A percentile compares a stretch with the other conserved stretches of the same genome.
phyloP scores from a whole-genome alignment of 2,888 invertebrate species.

The Podabrus alpinus region DNA sequence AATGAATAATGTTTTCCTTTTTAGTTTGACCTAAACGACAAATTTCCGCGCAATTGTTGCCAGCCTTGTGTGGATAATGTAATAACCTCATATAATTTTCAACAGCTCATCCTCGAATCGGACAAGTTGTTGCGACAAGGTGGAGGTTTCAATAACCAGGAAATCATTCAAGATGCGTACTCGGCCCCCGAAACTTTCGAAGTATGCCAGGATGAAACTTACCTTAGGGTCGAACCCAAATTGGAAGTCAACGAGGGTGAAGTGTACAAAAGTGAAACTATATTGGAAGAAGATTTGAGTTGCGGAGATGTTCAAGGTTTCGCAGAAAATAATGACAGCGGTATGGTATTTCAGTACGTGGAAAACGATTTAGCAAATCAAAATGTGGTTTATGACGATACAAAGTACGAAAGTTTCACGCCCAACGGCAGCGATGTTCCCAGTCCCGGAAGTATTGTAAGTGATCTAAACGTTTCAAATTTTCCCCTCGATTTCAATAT shows the following conservation, averaged over 20 bases:
- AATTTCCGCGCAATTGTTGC: constrained; percentile 43
- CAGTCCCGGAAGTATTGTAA: not conserved
- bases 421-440: not conserved
- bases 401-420: not conserved
- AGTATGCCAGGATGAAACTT: not conserved
- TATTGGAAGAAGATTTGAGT: not conserved
- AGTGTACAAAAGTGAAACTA: not conserved
- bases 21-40: constrained; percentile 43
- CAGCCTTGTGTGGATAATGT: constrained; percentile 43
- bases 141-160: not conserved
- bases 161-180: constrained; percentile 9
- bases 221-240: not conserved
- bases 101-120: constrained; percentile 43
- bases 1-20: constrained; percentile 9
- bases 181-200: constrained; percentile 3
- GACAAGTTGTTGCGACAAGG: constrained; percentile 30
- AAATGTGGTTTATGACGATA: not conserved
- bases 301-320: not conserved
- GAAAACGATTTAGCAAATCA: not conserved
- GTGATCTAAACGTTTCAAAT: not conserved
- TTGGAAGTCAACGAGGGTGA: not conserved
- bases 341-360: not conserved
- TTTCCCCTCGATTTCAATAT: not conserved
- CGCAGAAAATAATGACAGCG: not conserved
- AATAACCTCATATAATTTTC: constrained; percentile 40